Evolutionary conservation across 1,140 invertebrate species (phyloP), one percentile per base, ranked within the genome.

Genomic region (Leptopilina boulardi): DNA sequence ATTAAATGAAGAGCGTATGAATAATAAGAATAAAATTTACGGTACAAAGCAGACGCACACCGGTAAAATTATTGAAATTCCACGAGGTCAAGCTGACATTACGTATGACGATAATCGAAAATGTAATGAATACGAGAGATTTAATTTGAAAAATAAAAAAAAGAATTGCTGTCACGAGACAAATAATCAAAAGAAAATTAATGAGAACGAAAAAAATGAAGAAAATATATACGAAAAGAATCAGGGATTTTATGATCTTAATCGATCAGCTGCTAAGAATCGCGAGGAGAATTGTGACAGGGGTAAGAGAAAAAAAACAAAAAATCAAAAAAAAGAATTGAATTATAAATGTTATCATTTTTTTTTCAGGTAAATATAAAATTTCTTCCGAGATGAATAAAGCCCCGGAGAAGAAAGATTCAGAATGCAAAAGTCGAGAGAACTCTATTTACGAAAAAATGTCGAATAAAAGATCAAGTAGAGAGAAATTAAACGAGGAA

Each of bases 11-110:
- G 78, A 85, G 18, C 56, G 78, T 0, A 75, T 84, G 66, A 88
- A 87, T 26, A 78, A 83, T 21, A 89, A 86, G 51, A 89, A 89
- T 44, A 88, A 83, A 23, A 77, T 84, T 0, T 84, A 79, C 13
- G 54, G 78, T 8, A 51, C 54, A 18, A 83, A 75, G 11, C 56
- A n/a, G n/a, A n/a, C 76, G 8, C 0, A 70, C 8, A 34, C 8
- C 34, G 23, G 70, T 77, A 1, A 66, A 74, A 19, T 15, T 13
- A 13, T 77, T 0, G 59, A 71, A 18, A 41, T 47, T 3, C 21
- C 56, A 6, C 30, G 66, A 19, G 42, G 26, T 54, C 70, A 74
- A 38, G 6, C 19, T 0, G 80, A 75, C 10, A 82, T 82, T 34
- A 76, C 80, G 26, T 84, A 83, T 75, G 77, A 77, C 3, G 44